phyloP scores from a whole-genome alignment of 2,888 invertebrate species.

The Drosophila prolongata region DNA sequence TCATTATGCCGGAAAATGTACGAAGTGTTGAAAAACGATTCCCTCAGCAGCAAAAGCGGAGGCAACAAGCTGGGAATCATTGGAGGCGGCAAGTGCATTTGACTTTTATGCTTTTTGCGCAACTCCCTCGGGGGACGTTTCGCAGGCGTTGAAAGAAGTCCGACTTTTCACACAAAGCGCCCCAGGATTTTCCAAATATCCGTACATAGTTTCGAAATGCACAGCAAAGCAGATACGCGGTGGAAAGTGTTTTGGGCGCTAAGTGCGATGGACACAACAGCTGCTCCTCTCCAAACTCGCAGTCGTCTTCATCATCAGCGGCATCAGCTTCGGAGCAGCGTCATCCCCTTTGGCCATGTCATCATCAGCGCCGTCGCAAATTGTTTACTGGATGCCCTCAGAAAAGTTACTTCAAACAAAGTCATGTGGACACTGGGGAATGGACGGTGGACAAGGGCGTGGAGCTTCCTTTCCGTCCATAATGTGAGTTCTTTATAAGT shows the following conservation, averaged over 20 bases:
- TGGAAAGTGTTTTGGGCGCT: conserved; percentile 54
- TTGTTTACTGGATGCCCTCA: conserved; percentile 75
- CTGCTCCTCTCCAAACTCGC: conserved; percentile 6
- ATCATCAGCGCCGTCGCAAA: conserved; percentile 78
- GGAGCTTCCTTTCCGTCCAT: conserved; percentile 46
- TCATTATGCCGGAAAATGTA: conserved; percentile 78
- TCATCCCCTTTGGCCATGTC: conserved; percentile 65
- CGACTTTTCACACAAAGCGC: conserved; percentile 72
- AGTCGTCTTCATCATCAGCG: conserved; percentile 32
- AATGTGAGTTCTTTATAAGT: conserved; percentile 78
- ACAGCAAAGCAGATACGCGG: conserved; percentile 36
- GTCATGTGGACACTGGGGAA: conserved; percentile 72
- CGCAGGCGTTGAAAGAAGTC: conserved; percentile 72
- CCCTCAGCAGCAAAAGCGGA: conserved; percentile 49
- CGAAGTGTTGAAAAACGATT: conserved; percentile 80
- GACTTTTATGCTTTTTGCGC: conserved; percentile 73
- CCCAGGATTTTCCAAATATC: conserved; percentile 66
- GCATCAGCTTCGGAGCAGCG: conserved; percentile 40
- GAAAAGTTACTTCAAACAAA: conserved; percentile 79
- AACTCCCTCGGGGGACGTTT: conserved; percentile 51
- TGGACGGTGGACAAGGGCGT: conserved; percentile 49
- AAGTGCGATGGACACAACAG: conserved; percentile 67
- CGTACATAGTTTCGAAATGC: conserved; percentile 66
- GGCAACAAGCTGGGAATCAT: conserved; percentile 46
- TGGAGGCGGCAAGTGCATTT: conserved; percentile 69